Evolutionary conservation across 2,113 vertebrate species (phyloP).

Genomic region (Nematolebias whitei): DNA sequence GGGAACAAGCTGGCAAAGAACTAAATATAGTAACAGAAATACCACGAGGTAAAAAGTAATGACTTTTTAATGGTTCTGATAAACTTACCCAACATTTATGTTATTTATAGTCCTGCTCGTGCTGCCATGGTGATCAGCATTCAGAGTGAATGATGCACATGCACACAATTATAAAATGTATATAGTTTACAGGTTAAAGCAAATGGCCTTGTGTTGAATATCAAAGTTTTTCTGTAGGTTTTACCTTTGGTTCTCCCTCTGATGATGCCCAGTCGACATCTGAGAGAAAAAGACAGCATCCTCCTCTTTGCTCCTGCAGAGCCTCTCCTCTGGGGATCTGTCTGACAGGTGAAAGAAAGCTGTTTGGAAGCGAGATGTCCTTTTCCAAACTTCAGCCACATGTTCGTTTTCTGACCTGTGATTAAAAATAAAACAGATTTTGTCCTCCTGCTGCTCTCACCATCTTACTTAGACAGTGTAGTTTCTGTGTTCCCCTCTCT

Average conservation of each 20-base stretch:
- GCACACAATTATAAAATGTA: too few relatives aligned
- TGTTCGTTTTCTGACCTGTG: conserved; percentile 54
- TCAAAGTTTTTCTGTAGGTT: neutral
- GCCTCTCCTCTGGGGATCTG: conserved; percentile 63
- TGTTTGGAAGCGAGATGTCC: conserved; percentile 58
- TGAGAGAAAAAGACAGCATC: conserved; percentile 78
- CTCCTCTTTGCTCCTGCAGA: conserved; percentile 68
- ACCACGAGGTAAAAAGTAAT: neutral
- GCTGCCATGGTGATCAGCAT: conserved; percentile 62
- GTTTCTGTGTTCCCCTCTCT: conserved; percentile 37
- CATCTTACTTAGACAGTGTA: conserved; percentile 22
- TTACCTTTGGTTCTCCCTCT: conserved; percentile 79
- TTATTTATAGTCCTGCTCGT: too few relatives aligned
- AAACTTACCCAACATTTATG: neutral
- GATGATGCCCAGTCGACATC: conserved; percentile 78
- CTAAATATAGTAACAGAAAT: neutral
- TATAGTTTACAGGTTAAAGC: neutral
- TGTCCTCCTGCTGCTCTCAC: conserved; percentile 31
- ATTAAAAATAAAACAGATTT: conserved; percentile 13
- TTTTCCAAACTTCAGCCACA: conserved; percentile 68
- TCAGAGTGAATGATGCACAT: too few relatives aligned
- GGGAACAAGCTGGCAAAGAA: conserved; percentile 25
- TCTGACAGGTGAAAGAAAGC: conserved; percentile 60
- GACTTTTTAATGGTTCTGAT: neutral
- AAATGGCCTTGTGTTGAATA: neutral